Base-by-base conservation (phyloP, 1,140 invertebrate genomes). In the Agrypnia vestita region DNA sequence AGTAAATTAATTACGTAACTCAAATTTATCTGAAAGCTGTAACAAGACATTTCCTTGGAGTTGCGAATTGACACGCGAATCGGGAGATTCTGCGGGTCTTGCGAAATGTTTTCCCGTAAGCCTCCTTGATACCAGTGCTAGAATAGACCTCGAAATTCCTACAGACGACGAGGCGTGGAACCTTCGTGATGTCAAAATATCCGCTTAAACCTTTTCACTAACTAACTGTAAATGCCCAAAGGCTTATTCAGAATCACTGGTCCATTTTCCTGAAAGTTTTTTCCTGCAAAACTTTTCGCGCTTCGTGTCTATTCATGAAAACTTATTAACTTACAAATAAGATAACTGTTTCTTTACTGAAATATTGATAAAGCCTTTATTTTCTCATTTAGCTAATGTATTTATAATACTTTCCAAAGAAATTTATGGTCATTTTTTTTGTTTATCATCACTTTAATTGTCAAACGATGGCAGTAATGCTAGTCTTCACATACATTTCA, bases 151-250 rank as follows among this genome's bases (percentile, higher is more conserved):
- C 25, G 25, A 35, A 3, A 51, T 13, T 13, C 35, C 62, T 67
- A 10, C 13, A 10, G 43, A 67, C 25, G 35, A 7, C 43, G 17
- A 17, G 13, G 25, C 62, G 10, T 25, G 62, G 62, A 43, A 35
- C 25, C 25, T 35, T 35, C 25, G 25, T 35, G 25, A 35, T 35
- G 25, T 35, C 21, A 11, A 25, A 11, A n/a, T 35, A 13, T 67
- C 21, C 43, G 62, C 25, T 21, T 35, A 81, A 73, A 49, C 80
- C 56, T 81, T 73, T 77, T 47, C 72, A 59, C 56, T 67, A 77
- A 78, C 76, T 81, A 78, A 77, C 67, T 74, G 67, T 76, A 73
- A 81, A 78, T 62, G 80, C 15, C 49, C 13, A 59, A 35, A 21
- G n/a, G 8, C 73, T 61, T 75, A 75, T 75, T 61, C 73, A 25